Conservation (phyloP, 1,140 invertebrate species). For the Ridgeia piscesae region DNA sequence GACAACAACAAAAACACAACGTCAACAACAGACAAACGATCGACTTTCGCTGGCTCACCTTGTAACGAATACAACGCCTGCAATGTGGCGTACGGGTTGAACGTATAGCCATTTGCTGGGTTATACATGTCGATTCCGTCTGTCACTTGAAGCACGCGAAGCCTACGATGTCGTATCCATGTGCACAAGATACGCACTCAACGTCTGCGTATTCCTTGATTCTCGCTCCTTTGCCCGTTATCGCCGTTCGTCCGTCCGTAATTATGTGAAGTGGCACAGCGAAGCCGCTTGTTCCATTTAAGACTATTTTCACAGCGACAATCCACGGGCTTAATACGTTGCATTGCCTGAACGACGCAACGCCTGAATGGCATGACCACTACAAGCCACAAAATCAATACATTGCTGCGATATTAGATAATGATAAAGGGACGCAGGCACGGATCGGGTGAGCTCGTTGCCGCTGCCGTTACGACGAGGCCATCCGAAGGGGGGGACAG, state of each 20-base stretch:
- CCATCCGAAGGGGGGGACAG: not conserved
- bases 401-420: not conserved
- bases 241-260: not conserved
- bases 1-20: not conserved
- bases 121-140: not conserved
- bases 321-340: not conserved
- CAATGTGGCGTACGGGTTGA: not conserved
- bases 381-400: conserved; percentile 6
- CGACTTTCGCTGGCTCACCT: not conserved
- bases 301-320: not conserved
- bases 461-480: not conserved
- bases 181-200: not conserved
- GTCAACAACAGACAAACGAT: not conserved
- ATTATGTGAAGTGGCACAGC: not conserved
- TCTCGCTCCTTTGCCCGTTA: not conserved
- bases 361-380: not conserved
- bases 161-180: not conserved
- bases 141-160: not conserved
- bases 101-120: not conserved
- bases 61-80: not conserved
- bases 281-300: not conserved
- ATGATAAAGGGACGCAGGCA: not conserved
- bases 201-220: not conserved
- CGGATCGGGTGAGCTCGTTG: not conserved
- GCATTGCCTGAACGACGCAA: not conserved